phyloP scores from a whole-genome alignment of 2,113 vertebrate species.

The Myiopsitta monachus region DNA sequence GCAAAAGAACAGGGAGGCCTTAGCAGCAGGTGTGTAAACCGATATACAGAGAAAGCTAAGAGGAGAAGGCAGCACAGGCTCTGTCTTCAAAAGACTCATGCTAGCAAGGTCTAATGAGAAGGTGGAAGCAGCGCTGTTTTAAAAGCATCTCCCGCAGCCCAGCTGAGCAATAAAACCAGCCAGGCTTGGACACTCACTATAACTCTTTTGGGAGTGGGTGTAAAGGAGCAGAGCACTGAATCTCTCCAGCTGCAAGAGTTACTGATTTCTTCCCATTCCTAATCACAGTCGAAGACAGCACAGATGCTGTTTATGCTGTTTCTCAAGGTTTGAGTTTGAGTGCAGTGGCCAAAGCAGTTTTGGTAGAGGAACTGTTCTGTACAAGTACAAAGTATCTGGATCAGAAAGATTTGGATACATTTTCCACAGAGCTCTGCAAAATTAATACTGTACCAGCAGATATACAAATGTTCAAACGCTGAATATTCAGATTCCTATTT shows the following conservation, averaged over 20 bases:
- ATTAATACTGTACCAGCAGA: neutral
- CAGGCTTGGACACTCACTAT: neutral
- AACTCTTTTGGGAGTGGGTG: neutral
- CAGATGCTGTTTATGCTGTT: neutral
- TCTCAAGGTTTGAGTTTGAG: neutral
- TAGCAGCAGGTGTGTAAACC: conserved; percentile 23
- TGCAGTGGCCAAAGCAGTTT: neutral
- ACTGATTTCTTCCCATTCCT: neutral
- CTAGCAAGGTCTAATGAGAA: neutral
- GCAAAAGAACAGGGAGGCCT: neutral
- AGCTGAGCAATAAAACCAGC: neutral
- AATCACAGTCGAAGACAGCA: neutral
- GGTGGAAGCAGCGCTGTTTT: neutral
- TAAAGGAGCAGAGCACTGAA: neutral
- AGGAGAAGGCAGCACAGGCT: neutral
- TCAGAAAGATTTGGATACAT: neutral
- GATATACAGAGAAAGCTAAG: neutral
- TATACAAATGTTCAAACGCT: neutral
- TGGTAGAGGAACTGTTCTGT: neutral
- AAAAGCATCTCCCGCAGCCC: neutral
- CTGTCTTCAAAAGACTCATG: neutral
- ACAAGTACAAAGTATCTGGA: neutral
- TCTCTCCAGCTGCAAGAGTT: neutral
- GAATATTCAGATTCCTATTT: neutral
- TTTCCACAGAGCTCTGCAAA: neutral